These are phyloP conservation scores for Salmo trutta DNA, from an alignment of 2,797 vertebrate genomes.

Conservation along the genomic window DNA sequence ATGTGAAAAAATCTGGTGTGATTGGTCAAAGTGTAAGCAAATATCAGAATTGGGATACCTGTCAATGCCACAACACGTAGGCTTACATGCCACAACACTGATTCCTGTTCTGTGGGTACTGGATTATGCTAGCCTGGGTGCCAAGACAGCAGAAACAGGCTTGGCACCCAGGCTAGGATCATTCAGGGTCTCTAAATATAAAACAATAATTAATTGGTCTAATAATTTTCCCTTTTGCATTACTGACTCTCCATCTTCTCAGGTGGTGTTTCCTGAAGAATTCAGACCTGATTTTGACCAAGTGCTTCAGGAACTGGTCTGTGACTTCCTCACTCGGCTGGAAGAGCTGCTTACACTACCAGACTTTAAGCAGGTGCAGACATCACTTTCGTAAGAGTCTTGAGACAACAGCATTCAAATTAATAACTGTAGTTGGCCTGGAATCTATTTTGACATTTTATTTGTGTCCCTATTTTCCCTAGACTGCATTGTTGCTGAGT, in stretches of 20 bases:
- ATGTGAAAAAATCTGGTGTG: no score
- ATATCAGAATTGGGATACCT: no score
- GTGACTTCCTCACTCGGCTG: constrained; percentile 1
- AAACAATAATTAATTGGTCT: neutral
- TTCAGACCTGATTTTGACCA: constrained; percentile 6
- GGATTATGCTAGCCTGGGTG: neutral
- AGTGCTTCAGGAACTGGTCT: constrained; percentile 7
- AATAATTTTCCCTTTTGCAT: neutral
- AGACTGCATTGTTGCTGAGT: constrained; percentile 75
- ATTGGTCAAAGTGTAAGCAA: no score
- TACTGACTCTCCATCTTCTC: neutral
- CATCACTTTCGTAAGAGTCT: neutral
- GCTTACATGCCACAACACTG: neutral
- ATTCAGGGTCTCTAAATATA: neutral
- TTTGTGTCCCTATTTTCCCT: fast-evolving
- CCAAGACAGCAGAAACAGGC: neutral
- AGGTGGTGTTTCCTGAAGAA: constrained; percentile 11
- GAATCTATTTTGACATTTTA: neutral
- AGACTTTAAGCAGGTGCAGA: constrained; percentile 10
- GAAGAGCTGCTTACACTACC: constrained; percentile 11
- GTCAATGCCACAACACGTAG: no score
- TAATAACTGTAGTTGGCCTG: neutral
- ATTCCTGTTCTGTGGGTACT: neutral
- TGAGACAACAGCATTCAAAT: neutral
- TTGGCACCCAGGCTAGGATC: neutral